phyloP scores from a whole-genome alignment of 2,888 invertebrate genomes.

The Campoplex nolae region DNA sequence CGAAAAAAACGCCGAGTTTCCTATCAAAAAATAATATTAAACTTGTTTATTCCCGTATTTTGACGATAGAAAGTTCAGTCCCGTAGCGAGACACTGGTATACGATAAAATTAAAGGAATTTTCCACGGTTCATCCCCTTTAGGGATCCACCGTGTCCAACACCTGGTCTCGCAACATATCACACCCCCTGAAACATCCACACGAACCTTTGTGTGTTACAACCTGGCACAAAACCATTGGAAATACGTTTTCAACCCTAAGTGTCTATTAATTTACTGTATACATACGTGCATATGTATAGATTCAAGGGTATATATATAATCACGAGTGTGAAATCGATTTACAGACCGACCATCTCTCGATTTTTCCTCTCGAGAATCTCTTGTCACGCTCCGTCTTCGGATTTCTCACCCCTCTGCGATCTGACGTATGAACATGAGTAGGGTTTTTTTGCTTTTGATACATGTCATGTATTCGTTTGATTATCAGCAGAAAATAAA shows the following conservation, averaged over 20 bases:
- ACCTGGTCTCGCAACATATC: constrained; percentile 75
- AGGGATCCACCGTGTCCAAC: constrained; percentile 72
- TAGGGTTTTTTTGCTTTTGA: not conserved
- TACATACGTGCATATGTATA: constrained; percentile 53
- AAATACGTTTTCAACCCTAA: constrained; percentile 69
- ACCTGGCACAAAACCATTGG: constrained; percentile 72
- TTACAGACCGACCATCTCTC: constrained; percentile 67
- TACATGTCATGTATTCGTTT: not conserved
- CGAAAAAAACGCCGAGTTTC: not conserved
- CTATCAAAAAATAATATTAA: not conserved
- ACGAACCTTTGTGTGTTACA: constrained; percentile 66
- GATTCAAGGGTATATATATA: constrained; percentile 41
- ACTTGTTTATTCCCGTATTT: not conserved
- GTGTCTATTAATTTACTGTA: constrained; percentile 80
- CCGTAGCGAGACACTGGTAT: constrained; percentile 17
- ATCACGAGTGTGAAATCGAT: constrained; percentile 80
- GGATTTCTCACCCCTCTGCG: constrained; percentile 56
- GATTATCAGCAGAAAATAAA: constrained; percentile 3
- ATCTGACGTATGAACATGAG: constrained; percentile 32
- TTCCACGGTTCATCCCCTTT: constrained; percentile 73
- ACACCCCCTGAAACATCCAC: constrained; percentile 44
- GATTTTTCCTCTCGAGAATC: constrained; percentile 51
- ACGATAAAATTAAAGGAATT: constrained; percentile 71
- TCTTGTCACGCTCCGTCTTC: constrained; percentile 52
- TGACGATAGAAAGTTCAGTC: constrained; percentile 13